Conservation (phyloP, 2,888 invertebrate species). For the Drosophila neoperkinsi region DNA sequence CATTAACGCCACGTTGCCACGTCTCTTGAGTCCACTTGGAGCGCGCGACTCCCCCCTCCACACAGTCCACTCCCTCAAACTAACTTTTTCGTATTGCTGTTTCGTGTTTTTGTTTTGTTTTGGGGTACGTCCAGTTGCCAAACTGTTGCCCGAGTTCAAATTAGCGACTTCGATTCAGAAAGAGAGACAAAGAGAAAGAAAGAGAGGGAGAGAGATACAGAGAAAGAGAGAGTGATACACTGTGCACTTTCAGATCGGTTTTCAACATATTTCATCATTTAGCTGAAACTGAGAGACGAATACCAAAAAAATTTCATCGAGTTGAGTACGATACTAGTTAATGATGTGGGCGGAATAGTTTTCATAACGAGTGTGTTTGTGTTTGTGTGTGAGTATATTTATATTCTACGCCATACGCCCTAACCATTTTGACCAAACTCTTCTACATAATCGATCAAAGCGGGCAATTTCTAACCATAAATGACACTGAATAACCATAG, state of each 20-base stretch:
- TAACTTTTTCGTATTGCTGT: constrained; percentile 9
- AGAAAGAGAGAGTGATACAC: not conserved
- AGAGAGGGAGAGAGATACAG: not conserved
- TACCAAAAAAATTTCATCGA: constrained; percentile 14
- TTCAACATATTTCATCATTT: constrained; percentile 30
- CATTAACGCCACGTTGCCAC: constrained; percentile 76
- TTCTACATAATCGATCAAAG: constrained; percentile 66
- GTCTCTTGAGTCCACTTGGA: constrained; percentile 13
- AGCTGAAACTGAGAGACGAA: constrained; percentile 7
- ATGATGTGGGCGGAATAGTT: constrained; percentile 37
- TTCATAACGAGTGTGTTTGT: not conserved
- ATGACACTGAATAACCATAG: constrained; percentile 34
- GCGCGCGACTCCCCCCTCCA: not conserved
- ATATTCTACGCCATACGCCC: not conserved
- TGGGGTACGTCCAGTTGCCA: constrained; percentile 6
- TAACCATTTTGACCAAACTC: constrained; percentile 14
- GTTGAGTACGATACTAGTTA: constrained; percentile 19
- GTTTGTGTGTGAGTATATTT: not conserved
- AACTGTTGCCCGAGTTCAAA: constrained; percentile 18
- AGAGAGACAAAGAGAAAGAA: not conserved
- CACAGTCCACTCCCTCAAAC: too few species aligned
- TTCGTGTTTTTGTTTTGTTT: constrained; percentile 15
- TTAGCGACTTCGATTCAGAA: not conserved
- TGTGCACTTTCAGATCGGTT: constrained; percentile 3
- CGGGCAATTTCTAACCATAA: constrained; percentile 41